Percentiles rank a stretch among this genome's conserved stretches.
Conservation (phyloP, 2,888 invertebrate genomes). For the Eilema sororculum region DNA sequence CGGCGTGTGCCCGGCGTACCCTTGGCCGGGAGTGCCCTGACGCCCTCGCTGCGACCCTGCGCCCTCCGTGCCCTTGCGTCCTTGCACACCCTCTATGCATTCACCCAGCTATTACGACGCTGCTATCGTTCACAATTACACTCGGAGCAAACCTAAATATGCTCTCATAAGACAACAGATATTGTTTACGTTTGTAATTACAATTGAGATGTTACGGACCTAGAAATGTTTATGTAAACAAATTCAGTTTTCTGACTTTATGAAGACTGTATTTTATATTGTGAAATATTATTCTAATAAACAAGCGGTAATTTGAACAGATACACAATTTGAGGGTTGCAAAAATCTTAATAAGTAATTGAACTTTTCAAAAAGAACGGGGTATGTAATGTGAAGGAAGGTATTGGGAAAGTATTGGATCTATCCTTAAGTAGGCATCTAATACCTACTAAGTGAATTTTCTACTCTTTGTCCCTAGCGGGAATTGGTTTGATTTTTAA, state of each 20-base stretch:
- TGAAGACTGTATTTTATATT: background rate
- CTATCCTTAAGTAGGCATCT: too few species aligned
- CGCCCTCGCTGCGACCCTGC: slow-evolving; percentile 70
- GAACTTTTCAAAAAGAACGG: too few species aligned
- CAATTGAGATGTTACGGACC: slow-evolving; percentile 14
- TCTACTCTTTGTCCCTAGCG: too few species aligned
- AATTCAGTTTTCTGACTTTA: background rate
- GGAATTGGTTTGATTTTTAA: too few species aligned
- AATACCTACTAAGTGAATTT: too few species aligned
- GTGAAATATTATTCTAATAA: background rate
- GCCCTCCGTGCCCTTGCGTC: slow-evolving; percentile 71
- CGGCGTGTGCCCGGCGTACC: slow-evolving; percentile 67
- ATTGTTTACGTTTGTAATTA: slow-evolving; percentile 22
- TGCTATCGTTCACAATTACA: slow-evolving; percentile 59
- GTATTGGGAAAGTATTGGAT: too few species aligned
- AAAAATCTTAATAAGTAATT: too few species aligned
- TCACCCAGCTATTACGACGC: slow-evolving; percentile 53
- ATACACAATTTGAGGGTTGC: too few species aligned
- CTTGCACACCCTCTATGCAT: slow-evolving; percentile 72
- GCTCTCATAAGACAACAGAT: slow-evolving; percentile 39
- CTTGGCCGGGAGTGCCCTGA: slow-evolving; percentile 73
- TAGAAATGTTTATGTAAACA: slow-evolving; percentile 8
- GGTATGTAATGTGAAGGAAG: too few species aligned
- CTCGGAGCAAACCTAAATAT: slow-evolving; percentile 52
- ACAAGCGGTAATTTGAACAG: too few species aligned